Evolutionary conservation across 2,888 invertebrate genomes (phyloP).

Genomic region (Orchesella flavescens): DNA sequence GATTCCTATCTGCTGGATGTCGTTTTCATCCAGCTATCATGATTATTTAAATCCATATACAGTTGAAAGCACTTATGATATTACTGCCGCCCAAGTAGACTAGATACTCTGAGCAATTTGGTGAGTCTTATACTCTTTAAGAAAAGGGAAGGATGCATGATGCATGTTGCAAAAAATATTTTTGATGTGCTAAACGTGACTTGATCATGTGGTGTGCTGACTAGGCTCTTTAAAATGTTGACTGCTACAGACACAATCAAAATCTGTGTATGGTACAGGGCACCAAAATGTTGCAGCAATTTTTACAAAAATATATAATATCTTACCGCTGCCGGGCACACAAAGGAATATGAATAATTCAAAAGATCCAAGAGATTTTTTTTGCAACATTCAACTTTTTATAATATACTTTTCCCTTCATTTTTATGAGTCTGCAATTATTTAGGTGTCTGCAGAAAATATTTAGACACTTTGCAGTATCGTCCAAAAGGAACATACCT

Average conservation of each 20-base stretch:
- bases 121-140: background rate
- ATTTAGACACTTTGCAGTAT: background rate
- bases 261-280: too few species aligned
- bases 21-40: background rate
- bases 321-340: background rate
- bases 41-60: background rate
- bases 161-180: background rate
- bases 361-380: background rate
- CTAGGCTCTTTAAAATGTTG: too few species aligned
- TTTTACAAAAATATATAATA: too few species aligned
- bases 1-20: constrained; percentile 18
- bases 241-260: too few species aligned
- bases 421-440: background rate
- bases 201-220: constrained; percentile 22
- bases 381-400: too few species aligned
- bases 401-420: background rate
- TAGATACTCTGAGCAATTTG: too few species aligned
- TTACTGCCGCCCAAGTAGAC: too few species aligned
- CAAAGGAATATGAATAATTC: constrained; percentile 8
- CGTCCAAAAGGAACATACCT: too few species aligned
- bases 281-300: too few species aligned
- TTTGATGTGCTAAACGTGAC: constrained; percentile 35
- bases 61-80: too few species aligned
- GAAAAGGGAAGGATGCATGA: background rate
- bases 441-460: background rate